Base-by-base conservation (phyloP, 2,113 vertebrate species). In the Brevimyrus niger region DNA sequence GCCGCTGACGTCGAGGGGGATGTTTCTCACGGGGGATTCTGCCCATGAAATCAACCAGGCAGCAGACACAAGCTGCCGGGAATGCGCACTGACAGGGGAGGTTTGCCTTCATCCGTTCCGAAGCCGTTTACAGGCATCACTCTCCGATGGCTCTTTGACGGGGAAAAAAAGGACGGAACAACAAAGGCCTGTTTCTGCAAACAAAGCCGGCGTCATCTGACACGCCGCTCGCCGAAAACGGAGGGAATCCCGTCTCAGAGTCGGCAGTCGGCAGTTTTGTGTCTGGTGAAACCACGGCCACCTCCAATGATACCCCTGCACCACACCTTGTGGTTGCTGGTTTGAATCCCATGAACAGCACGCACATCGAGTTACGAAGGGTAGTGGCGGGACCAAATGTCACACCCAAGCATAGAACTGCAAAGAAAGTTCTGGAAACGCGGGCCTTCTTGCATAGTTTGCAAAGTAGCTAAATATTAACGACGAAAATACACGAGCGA, bases 151-250 rank as follows among this genome's bases (percentile, higher is more conserved):
- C 53, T 61, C 53, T 55, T 61, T 87, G 51, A 65, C 44, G 86
- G 38, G 42, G n/a, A n/a, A 58, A 87, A 13, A 87, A 65, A 50
- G 53, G 47, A 87, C 65, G 31, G 89, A 76, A 51, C 46, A 87
- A 44, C 65, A 89, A 61, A 3, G 10, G 58, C 35, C 85, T 73
- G 85, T 76, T 87, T 89, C 21, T 27, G 84, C 44, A 87, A 87
- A 89, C 89, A 87, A 87, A 87, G 89, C 58, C 4, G 69, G 21
- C 27, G 46, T 55, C 44, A 51, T 87, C 85, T n/a, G 47, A 51
- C 44, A 65, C 23, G 48, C 9, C n/a, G 23, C 35, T 73, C 19
- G 50, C n/a, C 4, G n/a, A 19, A 86, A 13, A 69, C 61, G 7
- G n/a, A 35, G 8, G 10, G 65, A 23, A 13, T 11, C 38, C 19